Evolutionary conservation across 2,888 invertebrate species (phyloP).

Genomic region (Parascotia fuliginaria): DNA sequence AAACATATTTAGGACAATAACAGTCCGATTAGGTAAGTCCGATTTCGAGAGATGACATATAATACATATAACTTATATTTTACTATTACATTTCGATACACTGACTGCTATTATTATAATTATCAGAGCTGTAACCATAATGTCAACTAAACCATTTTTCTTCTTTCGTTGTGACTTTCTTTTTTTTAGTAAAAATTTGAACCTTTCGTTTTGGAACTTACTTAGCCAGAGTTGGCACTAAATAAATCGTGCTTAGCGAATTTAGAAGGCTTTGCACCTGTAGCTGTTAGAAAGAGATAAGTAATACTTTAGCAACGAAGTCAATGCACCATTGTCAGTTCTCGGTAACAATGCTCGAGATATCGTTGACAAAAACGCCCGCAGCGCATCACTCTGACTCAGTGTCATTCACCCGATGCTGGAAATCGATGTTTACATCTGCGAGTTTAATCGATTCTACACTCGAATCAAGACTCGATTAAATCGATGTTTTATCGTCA

Average conservation of each 20-base stretch:
- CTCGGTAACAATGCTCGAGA: constrained; percentile 55
- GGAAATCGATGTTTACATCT: constrained; percentile 65
- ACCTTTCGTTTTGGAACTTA: no score
- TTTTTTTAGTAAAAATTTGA: no score
- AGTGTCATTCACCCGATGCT: constrained; percentile 65
- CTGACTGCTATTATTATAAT: no score
- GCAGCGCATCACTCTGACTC: constrained; percentile 32
- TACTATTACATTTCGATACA: no score
- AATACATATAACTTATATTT: no score
- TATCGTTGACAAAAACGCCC: constrained; percentile 55
- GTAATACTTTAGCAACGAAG: constrained; percentile 42
- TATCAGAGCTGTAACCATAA: no score
- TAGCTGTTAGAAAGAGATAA: constrained; percentile 5
- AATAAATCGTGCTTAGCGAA: not conserved
- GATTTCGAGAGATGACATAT: no score
- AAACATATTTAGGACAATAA: no score
- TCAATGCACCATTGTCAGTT: constrained; percentile 54
- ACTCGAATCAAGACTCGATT: constrained; percentile 46
- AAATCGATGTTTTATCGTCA: constrained; percentile 39
- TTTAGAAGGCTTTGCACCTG: not conserved
- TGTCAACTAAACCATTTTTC: no score
- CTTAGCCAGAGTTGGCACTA: no score
- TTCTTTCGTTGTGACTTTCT: no score
- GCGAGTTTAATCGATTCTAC: constrained; percentile 49
- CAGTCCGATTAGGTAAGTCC: no score